Evolutionary conservation across 1,140 invertebrate species (phyloP), one percentile per base, ranked within the genome.

Genomic region (Dryas iulia): DNA sequence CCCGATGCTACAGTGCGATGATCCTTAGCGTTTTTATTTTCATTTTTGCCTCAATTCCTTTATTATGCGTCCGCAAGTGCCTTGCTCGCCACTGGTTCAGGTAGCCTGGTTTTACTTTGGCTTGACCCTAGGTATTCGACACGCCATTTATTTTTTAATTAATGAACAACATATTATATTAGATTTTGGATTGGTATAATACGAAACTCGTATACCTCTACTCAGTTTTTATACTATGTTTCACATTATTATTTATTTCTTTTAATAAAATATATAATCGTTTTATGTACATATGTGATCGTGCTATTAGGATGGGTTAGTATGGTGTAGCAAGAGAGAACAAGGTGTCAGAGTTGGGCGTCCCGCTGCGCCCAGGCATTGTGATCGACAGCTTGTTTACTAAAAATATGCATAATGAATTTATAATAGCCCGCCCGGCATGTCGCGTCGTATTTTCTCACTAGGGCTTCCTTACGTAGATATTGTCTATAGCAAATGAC

Each of bases 361-460:
- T 77, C 87, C 89, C 82, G 84, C 86, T 77, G 89, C 70, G 87
- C 78, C 71, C 57, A 77, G 59, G 77, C 81, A 90, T 91, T 91
- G 87, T 91, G 87, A 90, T 88, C 86, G 87, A 91, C 89, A 91
- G 87, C 86, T 87, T 91, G 89, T 91, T 91, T 91, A 91, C 89
- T 88, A 89, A 91, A 91, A 91, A 90, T 91, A 91, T 90, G 89
- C 89, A 91, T 90, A 91, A 91, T 91, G 89, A 91, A 91, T 91
- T 84, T 91, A 91, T 91, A 91, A 91, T 91, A 77, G 76, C 80
- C 78, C 79, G 77, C 81, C 79, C 76, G 75, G 69, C 21, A 74
- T 82, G 79, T 78, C 75, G 71, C 72, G 77, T 75, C 67, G 63
- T 71, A 65, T 72, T 68, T 70, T 70, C 68, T 62, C 59, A 66